Percentiles rank a stretch among this genome's conserved stretches.
Conservation (phyloP, 2,888 invertebrate species). For the Pristionchus entomophagus region DNA sequence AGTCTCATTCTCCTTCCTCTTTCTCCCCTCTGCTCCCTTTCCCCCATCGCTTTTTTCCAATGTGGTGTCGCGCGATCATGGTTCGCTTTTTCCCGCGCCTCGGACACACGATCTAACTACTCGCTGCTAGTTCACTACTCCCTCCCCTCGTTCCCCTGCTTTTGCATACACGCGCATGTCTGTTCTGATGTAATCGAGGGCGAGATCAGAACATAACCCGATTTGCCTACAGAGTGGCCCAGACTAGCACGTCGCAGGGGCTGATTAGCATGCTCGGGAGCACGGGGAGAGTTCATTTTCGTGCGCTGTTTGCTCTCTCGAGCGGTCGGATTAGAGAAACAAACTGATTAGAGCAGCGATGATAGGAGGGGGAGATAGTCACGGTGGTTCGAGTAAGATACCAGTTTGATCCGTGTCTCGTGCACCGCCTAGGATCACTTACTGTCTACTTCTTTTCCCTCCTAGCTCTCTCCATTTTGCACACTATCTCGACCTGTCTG, state of each 20-base stretch:
- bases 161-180: neutral
- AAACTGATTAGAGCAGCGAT: slow-evolving; percentile 4
- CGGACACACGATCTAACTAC: too few relatives aligned
- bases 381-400: neutral
- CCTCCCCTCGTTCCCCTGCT: neutral
- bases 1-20: neutral
- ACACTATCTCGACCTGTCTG: too few relatives aligned
- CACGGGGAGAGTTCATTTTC: neutral
- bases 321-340: slow-evolving; percentile 35
- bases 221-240: neutral
- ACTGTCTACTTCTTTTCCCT: neutral
- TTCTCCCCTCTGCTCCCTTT: neutral
- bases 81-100: neutral
- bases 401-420: neutral
- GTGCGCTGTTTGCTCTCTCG: neutral
- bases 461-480: too few relatives aligned
- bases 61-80: neutral
- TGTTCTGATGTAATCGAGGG: neutral
- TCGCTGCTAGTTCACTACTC: neutral
- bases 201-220: too few relatives aligned
- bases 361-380: neutral
- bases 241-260: neutral
- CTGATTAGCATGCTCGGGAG: neutral
- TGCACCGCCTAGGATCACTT: neutral
- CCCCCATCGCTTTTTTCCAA: neutral